Conservation (phyloP, 2,113 vertebrate genomes). For the Saguinus midas region DNA sequence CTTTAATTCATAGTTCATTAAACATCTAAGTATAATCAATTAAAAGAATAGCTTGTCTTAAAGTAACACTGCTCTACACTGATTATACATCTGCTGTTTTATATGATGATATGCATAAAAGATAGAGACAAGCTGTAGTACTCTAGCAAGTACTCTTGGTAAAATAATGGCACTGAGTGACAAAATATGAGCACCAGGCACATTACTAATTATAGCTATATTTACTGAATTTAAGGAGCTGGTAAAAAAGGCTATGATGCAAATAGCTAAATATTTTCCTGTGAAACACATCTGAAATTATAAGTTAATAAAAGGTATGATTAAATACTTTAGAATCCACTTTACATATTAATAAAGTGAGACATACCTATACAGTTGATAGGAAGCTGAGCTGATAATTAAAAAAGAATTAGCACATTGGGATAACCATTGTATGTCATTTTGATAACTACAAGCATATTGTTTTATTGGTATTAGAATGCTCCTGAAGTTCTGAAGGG, state of each 20-base stretch:
- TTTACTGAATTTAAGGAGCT: neutral
- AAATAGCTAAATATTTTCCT: conserved; percentile 10
- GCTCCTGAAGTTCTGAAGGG: neutral
- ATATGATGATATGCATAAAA: neutral
- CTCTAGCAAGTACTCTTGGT: neutral
- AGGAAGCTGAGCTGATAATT: neutral
- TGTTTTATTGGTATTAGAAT: neutral
- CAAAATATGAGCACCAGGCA: neutral
- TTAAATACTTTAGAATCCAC: conserved; percentile 21
- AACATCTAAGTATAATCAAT: neutral
- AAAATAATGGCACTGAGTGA: neutral
- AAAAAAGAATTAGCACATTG: neutral
- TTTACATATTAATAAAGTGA: conserved; percentile 9
- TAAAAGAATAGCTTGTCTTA: conserved; percentile 14
- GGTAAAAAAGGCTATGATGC: neutral
- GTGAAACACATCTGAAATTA: conserved; percentile 30
- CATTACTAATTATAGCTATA: neutral
- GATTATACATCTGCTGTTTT: conserved; percentile 3
- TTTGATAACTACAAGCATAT: neutral
- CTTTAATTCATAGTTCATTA: conserved; percentile 32
- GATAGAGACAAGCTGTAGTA: neutral
- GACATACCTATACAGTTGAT: neutral
- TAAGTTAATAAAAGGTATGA: neutral
- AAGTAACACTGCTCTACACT: neutral
- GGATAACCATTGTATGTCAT: neutral